Percentiles rank a stretch among this genome's conserved stretches.
Evolutionary conservation across 2,888 invertebrate genomes (phyloP).

Genomic region (Lithophane socia): DNA sequence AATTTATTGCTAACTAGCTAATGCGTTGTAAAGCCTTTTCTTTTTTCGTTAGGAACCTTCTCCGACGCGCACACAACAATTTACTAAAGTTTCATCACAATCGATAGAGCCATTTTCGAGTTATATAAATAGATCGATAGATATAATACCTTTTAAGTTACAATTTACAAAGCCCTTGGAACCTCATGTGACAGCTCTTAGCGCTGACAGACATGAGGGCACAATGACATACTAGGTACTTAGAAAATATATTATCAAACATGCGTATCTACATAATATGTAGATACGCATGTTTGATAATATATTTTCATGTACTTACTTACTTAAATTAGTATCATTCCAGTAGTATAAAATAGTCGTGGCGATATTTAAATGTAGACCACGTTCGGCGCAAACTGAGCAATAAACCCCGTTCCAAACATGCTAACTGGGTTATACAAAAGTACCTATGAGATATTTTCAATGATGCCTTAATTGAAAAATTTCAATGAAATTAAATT

Average conservation of each 20-base stretch:
- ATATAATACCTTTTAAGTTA: no score
- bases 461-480: background rate
- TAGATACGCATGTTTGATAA: no score
- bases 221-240: constrained; percentile 10
- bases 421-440: background rate
- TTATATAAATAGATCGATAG: no score
- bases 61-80: no score
- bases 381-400: background rate
- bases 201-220: constrained; percentile 15
- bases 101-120: no score
- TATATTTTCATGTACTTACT: no score
- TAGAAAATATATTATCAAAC: constrained; percentile 3
- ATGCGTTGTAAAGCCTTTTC: no score
- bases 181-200: background rate
- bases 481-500: background rate
- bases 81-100: no score
- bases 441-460: background rate
- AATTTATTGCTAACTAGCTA: no score
- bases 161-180: constrained; percentile 10
- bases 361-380: background rate
- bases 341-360: background rate
- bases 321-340: background rate
- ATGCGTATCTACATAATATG: no score
- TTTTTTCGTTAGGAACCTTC: no score
- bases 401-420: background rate